Evolutionary conservation across 2,888 invertebrate genomes (phyloP), one percentile per base, ranked within the genome.

Genomic region (Coleophora flavipennella): DNA sequence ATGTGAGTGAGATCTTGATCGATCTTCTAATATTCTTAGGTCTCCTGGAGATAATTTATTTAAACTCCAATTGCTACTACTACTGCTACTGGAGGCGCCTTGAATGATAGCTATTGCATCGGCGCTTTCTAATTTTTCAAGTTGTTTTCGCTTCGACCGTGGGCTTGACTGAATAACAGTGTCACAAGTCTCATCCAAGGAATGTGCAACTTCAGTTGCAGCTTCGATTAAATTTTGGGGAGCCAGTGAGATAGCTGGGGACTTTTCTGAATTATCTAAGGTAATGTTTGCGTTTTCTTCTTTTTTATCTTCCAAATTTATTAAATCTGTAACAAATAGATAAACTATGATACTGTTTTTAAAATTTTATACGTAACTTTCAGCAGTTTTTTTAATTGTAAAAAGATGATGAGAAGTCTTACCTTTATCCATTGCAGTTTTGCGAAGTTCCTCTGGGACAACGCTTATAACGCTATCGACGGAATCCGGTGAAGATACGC

Each of bases 381-480:
- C 28, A 10, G 8, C 8, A 9, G 10, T 2, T 9, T 27, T 10
- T 27, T 9, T 10, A 9, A 27, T 27, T 27, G 8, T 9, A 27
- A 9, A 27, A 27, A 27, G 10, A 27, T 27, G 9, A 27, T 27
- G 8, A 27, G 28, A 2, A 9, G 2, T 9, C 11, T 39, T 67
- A 85, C 85, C 85, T 79, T 84, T 85, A 56, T 84, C 84, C 31
- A 60, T 46, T 12, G 78, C 78, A 39, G 60, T 70, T 61, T 79
- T 81, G 14, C 75, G 76, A 14, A 87, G 71, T 51, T 90, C 89
- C 31, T 90, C 90, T 8, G 89, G 88, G 11, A 90, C 87, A 0
- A 93, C 92, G 58, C 92, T 93, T 50, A 94, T 93, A 1, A 95
- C 94, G 59, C 94, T 94, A 53, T 94, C 94, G 1, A 92, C 90